A percentile compares a stretch with the other conserved stretches of the same genome.
Conservation (phyloP, 2,113 vertebrate species). For the Pangasianodon gigas region DNA sequence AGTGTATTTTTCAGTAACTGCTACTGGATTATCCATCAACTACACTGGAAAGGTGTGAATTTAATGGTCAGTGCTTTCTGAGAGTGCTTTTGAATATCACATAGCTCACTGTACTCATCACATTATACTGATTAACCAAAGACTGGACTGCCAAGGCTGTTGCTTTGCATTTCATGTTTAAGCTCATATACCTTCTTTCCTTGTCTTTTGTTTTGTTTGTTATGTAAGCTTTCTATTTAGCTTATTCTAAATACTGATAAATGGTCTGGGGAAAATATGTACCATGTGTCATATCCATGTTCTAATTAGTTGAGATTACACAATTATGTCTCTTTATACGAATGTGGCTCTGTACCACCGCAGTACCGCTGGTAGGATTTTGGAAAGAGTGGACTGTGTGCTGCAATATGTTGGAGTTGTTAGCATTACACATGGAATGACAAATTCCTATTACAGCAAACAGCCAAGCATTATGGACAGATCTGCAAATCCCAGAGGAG, state of each 20-base stretch:
- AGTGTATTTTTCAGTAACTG: background rate
- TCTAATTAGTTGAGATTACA: slow-evolving; percentile 44
- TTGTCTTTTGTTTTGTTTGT: background rate
- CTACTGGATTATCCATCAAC: background rate
- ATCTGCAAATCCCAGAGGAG: slow-evolving; percentile 65
- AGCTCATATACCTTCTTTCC: background rate
- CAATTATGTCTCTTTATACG: slow-evolving; percentile 58
- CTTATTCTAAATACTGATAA: background rate
- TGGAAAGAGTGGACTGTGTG: slow-evolving; percentile 53
- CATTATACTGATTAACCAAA: background rate
- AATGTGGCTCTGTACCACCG: slow-evolving; percentile 27
- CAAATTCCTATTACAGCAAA: slow-evolving; percentile 58
- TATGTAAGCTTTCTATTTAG: background rate
- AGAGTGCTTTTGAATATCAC: background rate
- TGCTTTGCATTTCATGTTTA: background rate
- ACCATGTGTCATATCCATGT: background rate
- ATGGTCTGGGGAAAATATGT: background rate
- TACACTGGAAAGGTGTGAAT: background rate
- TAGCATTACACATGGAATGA: slow-evolving; percentile 55
- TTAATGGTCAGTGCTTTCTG: background rate
- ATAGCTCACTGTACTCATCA: background rate
- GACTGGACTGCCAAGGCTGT: background rate
- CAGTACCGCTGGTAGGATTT: slow-evolving; percentile 42
- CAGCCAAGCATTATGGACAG: slow-evolving; percentile 60
- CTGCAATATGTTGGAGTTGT: slow-evolving; percentile 48